Conservation (phyloP, 1,140 invertebrate genomes). For the Nomia melanderi region DNA sequence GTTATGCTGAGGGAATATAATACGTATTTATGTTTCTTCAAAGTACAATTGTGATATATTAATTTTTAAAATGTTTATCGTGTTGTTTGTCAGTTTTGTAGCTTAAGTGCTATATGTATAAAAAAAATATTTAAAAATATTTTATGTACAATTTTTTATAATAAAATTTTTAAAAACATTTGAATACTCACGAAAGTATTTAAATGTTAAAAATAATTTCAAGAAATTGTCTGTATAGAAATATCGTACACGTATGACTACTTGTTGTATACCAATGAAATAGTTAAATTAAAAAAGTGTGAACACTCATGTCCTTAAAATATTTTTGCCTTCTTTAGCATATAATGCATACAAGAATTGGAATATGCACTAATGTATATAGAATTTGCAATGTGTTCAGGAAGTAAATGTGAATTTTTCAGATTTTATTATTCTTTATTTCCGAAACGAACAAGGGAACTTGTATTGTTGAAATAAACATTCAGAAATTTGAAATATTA, state of each 20-base stretch:
- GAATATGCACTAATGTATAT: conserved; percentile 14
- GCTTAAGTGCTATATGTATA: not conserved
- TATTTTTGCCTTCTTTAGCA: conserved; percentile 23
- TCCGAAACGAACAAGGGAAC: not conserved
- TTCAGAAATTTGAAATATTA: not conserved
- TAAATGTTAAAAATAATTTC: not conserved
- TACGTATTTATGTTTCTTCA: not conserved
- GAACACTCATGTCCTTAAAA: conserved; percentile 34
- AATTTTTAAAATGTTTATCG: not conserved
- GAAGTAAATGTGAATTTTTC: not conserved
- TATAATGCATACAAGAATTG: conserved; percentile 7
- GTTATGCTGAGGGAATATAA: not conserved
- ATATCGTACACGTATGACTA: too few relatives aligned
- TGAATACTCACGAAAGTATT: not conserved
- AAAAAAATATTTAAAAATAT: not conserved
- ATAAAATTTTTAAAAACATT: not conserved
- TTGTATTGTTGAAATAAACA: not conserved
- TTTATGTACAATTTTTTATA: not conserved
- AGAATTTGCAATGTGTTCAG: conserved; percentile 8
- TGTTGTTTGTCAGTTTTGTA: not conserved
- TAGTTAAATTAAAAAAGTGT: not conserved
- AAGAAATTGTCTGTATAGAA: not conserved
- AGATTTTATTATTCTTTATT: not conserved
- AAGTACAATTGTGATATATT: not conserved
- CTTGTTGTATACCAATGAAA: not conserved